Conservation (phyloP, 1,140 invertebrate genomes). For the Meloidogyne floridensis region DNA sequence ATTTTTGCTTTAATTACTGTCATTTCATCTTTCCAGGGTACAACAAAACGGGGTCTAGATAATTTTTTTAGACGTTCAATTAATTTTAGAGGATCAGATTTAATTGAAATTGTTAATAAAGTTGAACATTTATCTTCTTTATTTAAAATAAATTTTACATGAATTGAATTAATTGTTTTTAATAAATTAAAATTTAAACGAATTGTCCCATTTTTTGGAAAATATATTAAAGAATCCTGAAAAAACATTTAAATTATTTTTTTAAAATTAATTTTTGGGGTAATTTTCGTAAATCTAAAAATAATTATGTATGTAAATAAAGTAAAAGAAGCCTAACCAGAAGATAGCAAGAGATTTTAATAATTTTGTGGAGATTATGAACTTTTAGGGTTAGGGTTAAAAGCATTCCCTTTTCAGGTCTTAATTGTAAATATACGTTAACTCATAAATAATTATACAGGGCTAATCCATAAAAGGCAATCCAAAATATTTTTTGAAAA, state of each 20-base stretch:
- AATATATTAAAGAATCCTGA: slow-evolving; percentile 3
- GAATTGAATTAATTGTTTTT: slow-evolving; percentile 11
- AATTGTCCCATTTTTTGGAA: slow-evolving; percentile 26
- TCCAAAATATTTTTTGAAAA: too few species aligned
- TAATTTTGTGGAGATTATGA: too few species aligned
- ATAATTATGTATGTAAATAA: too few species aligned
- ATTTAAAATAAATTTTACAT: slow-evolving; percentile 10
- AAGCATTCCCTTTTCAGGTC: too few species aligned
- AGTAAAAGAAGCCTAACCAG: too few species aligned
- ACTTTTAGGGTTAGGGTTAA: too few species aligned
- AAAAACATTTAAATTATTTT: background rate
- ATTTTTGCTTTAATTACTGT: slow-evolving; percentile 18
- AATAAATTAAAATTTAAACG: slow-evolving; percentile 16
- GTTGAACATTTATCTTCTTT: slow-evolving; percentile 15
- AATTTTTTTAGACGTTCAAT: background rate
- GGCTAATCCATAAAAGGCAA: too few species aligned
- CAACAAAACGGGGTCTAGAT: slow-evolving; percentile 10
- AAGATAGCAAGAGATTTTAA: too few species aligned
- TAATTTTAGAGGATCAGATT: background rate
- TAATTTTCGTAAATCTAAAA: too few species aligned
- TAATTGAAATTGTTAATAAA: slow-evolving; percentile 11
- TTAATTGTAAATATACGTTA: too few species aligned
- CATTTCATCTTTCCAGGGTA: slow-evolving; percentile 17
- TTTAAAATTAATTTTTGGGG: too few species aligned
- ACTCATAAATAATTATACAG: too few species aligned